Percentiles rank a stretch among this genome's conserved stretches.
phyloP scores from a whole-genome alignment of 2,113 vertebrate species.

The Rhineura floridana region DNA sequence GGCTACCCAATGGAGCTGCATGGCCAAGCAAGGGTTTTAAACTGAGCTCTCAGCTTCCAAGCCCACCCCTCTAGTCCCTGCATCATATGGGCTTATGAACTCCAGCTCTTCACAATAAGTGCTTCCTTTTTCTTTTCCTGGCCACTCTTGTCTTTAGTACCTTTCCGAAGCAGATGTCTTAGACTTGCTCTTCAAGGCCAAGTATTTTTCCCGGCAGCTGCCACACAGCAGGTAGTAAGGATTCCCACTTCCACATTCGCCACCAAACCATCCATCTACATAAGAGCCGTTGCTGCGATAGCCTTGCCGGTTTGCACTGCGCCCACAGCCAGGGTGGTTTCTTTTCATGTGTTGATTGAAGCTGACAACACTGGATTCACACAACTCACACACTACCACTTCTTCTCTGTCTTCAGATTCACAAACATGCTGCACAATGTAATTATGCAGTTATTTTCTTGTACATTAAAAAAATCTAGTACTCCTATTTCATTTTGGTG shows the following conservation, averaged over 20 bases:
- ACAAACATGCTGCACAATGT: slow-evolving; percentile 88
- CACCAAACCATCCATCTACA: slow-evolving; percentile 97
- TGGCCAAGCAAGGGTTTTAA: background rate
- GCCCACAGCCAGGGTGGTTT: slow-evolving; percentile 94
- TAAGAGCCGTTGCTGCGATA: slow-evolving; percentile 98
- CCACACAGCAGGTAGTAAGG: slow-evolving; percentile 95
- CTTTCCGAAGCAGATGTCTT: slow-evolving; percentile 88
- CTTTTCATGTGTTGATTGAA: slow-evolving; percentile 99
- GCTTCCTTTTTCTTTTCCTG: no score
- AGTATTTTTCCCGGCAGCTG: slow-evolving; percentile 92
- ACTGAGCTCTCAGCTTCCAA: background rate
- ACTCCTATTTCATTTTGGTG: background rate
- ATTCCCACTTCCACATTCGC: slow-evolving; percentile 96
- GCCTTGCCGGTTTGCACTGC: slow-evolving; percentile 95
- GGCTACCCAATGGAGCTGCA: background rate
- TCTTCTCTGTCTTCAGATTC: slow-evolving; percentile 96
- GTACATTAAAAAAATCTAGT: background rate
- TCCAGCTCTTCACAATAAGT: background rate
- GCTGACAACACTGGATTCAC: slow-evolving; percentile 91
- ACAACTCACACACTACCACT: slow-evolving; percentile 94
- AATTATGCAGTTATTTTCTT: background rate
- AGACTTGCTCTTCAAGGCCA: slow-evolving; percentile 90
- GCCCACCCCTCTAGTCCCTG: background rate
- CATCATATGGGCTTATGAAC: background rate
- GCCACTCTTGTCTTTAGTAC: slow-evolving; percentile 62